A percentile compares a stretch with the other conserved stretches of the same genome.
Conservation (phyloP, 2,888 invertebrate species). For the Hemaris fuciformis region DNA sequence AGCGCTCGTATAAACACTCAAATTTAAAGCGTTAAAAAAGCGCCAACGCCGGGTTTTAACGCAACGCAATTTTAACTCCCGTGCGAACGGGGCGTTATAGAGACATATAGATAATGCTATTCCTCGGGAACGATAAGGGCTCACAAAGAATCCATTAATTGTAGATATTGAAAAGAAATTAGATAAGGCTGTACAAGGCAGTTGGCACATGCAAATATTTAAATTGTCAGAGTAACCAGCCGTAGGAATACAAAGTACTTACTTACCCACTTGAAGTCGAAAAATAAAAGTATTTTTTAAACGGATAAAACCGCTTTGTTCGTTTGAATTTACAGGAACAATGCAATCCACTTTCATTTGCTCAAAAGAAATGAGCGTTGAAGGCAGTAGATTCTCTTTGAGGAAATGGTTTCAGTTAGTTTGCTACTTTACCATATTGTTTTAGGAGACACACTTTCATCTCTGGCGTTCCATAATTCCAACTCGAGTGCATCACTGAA, state of each 20-base stretch:
- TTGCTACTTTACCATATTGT: slow-evolving; percentile 6
- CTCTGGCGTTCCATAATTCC: background rate
- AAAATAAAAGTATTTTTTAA: slow-evolving; percentile 10
- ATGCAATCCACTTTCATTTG: slow-evolving; percentile 9
- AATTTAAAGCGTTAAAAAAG: too few relatives aligned
- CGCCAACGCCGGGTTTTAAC: too few relatives aligned
- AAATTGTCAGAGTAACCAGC: background rate
- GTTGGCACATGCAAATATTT: background rate
- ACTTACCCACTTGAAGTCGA: background rate
- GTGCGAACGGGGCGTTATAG: too few relatives aligned
- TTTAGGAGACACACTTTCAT: background rate
- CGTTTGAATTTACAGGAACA: slow-evolving; percentile 12
- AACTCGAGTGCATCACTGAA: too few relatives aligned
- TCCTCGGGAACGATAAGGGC: background rate
- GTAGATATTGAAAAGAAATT: background rate
- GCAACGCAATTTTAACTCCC: too few relatives aligned
- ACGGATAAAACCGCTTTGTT: background rate
- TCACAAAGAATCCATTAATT: background rate
- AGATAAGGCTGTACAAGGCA: background rate
- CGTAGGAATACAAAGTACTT: background rate
- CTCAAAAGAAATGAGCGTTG: slow-evolving; percentile 15
- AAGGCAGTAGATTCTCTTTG: slow-evolving; percentile 4
- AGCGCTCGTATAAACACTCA: too few relatives aligned
- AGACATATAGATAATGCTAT: too few relatives aligned
- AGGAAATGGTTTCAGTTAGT: slow-evolving; percentile 8